phyloP scores from a whole-genome alignment of 2,113 vertebrate genomes.

The Galbula dea region DNA sequence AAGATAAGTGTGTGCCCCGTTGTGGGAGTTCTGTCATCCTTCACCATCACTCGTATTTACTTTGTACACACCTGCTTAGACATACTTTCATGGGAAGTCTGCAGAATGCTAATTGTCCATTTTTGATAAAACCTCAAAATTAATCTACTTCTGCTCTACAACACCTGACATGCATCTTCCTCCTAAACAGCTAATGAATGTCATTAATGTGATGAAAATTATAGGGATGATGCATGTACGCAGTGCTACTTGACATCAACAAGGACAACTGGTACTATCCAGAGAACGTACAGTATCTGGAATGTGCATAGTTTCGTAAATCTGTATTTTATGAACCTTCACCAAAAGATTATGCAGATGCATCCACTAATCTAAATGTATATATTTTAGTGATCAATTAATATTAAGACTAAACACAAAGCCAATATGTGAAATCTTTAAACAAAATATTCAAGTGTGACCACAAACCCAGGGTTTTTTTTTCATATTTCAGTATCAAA shows the following conservation, averaged over 20 bases:
- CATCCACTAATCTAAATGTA: neutral
- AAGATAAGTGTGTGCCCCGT: neutral
- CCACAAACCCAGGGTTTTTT: neutral
- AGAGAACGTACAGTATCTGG: neutral
- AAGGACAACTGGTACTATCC: neutral
- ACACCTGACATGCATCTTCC: neutral
- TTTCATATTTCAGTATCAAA: neutral
- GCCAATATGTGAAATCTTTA: neutral
- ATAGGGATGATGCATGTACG: rapidly evolving
- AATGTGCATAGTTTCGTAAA: neutral
- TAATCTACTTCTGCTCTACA: neutral
- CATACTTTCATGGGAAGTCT: neutral
- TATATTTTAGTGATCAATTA: neutral
- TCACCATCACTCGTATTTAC: neutral
- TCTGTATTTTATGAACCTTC: neutral
- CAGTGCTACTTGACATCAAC: neutral
- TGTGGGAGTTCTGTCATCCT: neutral
- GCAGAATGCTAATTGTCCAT: neutral
- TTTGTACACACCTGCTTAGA: neutral
- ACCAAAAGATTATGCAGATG: neutral
- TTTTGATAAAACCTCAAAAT: neutral
- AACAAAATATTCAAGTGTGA: neutral
- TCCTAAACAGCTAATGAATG: constrained; percentile 14
- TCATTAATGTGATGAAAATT: constrained; percentile 25
- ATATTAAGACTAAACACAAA: neutral